A percentile compares a stretch with the other conserved stretches of the same genome.
These are phyloP conservation scores for Ochlodes sylvanus DNA, from an alignment of 2,888 invertebrate genomes.

Conservation along the genomic window DNA sequence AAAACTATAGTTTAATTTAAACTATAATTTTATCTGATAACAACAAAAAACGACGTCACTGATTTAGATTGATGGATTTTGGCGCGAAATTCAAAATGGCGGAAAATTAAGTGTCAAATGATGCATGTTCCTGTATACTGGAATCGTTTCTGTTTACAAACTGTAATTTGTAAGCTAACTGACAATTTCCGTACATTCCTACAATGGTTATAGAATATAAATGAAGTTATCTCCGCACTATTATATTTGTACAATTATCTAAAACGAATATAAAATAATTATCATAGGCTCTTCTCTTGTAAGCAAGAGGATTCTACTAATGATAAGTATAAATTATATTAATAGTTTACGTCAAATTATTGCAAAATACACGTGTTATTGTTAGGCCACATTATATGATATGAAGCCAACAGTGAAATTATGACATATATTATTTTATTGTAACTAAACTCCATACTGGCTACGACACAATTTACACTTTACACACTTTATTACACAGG, in stretches of 20 bases:
- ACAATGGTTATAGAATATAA: neutral
- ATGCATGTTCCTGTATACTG: neutral
- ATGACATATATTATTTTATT: neutral
- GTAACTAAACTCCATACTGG: too few relatives aligned
- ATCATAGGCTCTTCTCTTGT: constrained; percentile 13
- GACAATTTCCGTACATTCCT: neutral
- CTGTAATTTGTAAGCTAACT: too few relatives aligned
- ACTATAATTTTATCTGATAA: too few relatives aligned
- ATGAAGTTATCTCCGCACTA: constrained; percentile 3
- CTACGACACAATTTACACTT: too few relatives aligned
- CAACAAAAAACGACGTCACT: too few relatives aligned
- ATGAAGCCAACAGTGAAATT: neutral
- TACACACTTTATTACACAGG: too few relatives aligned
- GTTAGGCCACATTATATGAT: neutral
- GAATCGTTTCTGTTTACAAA: neutral
- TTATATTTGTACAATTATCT: constrained; percentile 29
- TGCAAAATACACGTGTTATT: constrained; percentile 2
- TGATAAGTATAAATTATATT: neutral
- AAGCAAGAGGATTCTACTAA: constrained; percentile 1
- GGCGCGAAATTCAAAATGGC: too few relatives aligned
- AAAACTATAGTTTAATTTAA: too few relatives aligned
- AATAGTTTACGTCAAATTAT: constrained; percentile 2
- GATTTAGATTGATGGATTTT: too few relatives aligned
- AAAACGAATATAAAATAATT: constrained; percentile 29
- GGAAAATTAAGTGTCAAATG: neutral